phyloP scores from a whole-genome alignment of 1,140 invertebrate species.

The Daktulosphaira vitifoliae region DNA sequence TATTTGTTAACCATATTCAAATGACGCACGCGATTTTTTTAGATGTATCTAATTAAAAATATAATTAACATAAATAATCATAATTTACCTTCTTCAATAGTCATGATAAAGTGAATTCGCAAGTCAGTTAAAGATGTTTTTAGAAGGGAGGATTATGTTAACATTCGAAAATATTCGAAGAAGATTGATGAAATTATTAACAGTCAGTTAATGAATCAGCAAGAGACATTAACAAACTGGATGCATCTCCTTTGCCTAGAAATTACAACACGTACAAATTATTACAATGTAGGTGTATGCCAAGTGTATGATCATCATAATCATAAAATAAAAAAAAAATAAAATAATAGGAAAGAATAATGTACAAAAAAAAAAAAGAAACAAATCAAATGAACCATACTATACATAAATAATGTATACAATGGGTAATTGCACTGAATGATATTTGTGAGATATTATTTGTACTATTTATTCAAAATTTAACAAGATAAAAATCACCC shows the following conservation, averaged over 20 bases:
- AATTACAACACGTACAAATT: conserved; percentile 22
- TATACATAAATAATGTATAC: not conserved
- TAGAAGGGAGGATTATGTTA: conserved; percentile 24
- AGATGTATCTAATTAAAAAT: conserved; percentile 32
- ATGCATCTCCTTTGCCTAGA: conserved; percentile 31
- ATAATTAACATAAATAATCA: conserved; percentile 32
- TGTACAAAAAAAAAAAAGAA: too few relatives aligned
- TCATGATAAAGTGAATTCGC: conserved; percentile 21
- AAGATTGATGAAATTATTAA: conserved; percentile 31
- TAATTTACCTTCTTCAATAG: conserved; percentile 30
- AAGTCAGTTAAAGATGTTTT: conserved; percentile 30
- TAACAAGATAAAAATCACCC: too few relatives aligned
- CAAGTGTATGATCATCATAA: too few relatives aligned
- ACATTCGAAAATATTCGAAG: conserved; percentile 28
- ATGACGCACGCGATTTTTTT: conserved; percentile 31
- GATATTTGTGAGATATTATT: too few relatives aligned
- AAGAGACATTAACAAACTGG: conserved; percentile 33
- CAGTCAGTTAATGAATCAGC: conserved; percentile 33
- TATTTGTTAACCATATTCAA: too few relatives aligned
- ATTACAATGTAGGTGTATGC: not conserved
- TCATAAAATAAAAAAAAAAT: too few relatives aligned
- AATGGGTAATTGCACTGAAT: too few relatives aligned
- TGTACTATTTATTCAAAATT: too few relatives aligned
- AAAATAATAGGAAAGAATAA: too few relatives aligned
- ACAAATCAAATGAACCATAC: too few relatives aligned